Conservation (phyloP, 2,113 vertebrate species). For the Salvelinus fontinalis region DNA sequence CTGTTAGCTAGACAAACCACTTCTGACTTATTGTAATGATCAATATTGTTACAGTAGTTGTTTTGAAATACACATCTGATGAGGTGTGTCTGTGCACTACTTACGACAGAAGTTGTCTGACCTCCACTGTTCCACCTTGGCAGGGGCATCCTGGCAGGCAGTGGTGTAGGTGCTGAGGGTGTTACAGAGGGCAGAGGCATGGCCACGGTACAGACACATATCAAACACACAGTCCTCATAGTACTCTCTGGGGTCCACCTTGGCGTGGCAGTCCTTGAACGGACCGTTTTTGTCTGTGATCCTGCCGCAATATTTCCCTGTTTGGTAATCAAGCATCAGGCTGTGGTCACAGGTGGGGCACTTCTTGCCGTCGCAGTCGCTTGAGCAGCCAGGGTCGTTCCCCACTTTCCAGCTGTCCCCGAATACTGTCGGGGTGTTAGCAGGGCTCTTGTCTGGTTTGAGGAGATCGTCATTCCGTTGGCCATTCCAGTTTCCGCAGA, state of each 20-base stretch:
- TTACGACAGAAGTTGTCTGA: constrained; percentile 59
- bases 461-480: constrained; percentile 40
- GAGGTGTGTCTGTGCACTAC: background rate
- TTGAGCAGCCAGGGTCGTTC: constrained; percentile 35
- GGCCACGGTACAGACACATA: constrained; percentile 62
- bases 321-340: constrained; percentile 26
- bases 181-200: constrained; percentile 49
- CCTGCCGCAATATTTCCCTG: constrained; percentile 17
- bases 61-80: too few relatives aligned
- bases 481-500: constrained; percentile 68
- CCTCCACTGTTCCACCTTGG: constrained; percentile 56
- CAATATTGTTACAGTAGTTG: too few relatives aligned
- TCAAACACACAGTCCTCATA: constrained; percentile 67
- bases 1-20: too few relatives aligned
- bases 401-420: constrained; percentile 51
- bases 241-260: constrained; percentile 46
- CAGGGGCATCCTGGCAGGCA: constrained; percentile 52
- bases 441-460: constrained; percentile 22
- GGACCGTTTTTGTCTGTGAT: too few relatives aligned
- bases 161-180: constrained; percentile 57
- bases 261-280: constrained; percentile 5
- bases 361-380: constrained; percentile 21
- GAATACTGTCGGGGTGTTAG: constrained; percentile 13
- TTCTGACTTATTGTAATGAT: too few relatives aligned
- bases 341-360: constrained; percentile 40